These are phyloP conservation scores for Suillia variegata DNA, from an alignment of 2,888 invertebrate species.

Conservation along the genomic window DNA sequence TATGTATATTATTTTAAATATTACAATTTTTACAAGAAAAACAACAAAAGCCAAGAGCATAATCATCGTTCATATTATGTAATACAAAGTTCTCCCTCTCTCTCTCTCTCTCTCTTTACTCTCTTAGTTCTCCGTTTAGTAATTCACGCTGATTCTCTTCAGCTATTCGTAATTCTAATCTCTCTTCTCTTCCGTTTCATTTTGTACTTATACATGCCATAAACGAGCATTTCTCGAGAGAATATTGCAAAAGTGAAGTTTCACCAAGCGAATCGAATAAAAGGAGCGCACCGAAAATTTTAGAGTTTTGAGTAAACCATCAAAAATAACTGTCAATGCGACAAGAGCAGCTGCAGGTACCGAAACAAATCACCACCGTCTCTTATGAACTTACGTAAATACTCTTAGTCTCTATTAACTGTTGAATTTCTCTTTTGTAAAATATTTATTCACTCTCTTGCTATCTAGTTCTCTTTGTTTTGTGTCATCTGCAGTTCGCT, in stretches of 20 bases:
- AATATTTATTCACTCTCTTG: slow-evolving; percentile 47
- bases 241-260: too few relatives aligned
- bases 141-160: neutral
- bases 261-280: too few relatives aligned
- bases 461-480: neutral
- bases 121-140: neutral
- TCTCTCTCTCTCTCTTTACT: slow-evolving; percentile 2
- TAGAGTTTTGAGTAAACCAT: too few relatives aligned
- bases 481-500: neutral
- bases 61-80: slow-evolving; percentile 29
- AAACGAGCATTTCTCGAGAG: too few relatives aligned
- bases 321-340: too few relatives aligned
- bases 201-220: too few relatives aligned
- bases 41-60: too few relatives aligned
- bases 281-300: too few relatives aligned
- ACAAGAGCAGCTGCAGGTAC: too few relatives aligned
- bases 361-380: slow-evolving; percentile 6
- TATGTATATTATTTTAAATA: neutral
- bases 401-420: slow-evolving; percentile 28
- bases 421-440: slow-evolving; percentile 48
- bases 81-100: slow-evolving; percentile 17
- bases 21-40: slow-evolving; percentile 3
- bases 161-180: neutral
- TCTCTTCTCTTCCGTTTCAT: neutral
- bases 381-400: slow-evolving; percentile 8